Base-by-base conservation (phyloP, 2,797 vertebrate genomes). In the Syngnathus rostellatus region DNA sequence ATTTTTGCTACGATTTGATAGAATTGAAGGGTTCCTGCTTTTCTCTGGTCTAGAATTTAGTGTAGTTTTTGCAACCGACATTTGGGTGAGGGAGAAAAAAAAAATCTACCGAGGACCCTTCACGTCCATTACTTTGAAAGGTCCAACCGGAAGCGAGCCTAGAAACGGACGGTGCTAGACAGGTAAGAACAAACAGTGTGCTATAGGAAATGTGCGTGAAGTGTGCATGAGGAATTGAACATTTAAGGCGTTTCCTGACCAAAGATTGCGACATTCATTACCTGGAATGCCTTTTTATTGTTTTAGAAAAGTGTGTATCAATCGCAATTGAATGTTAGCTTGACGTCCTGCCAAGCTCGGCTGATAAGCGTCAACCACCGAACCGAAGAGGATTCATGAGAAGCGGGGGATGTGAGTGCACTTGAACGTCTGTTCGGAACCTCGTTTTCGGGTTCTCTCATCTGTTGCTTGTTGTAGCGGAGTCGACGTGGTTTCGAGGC, bases 401-500 rank as follows among this genome's bases (percentile, higher is more conserved):
- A 25, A 62, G 8, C 19, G 10, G n/a, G 60, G n/a, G 9, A 41
- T 11, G 31, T 9, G 19, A 9, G 16, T 38, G 19, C 6, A 60
- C 21, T 17, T 38, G 31, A 8, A 58, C 55, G 2, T 16, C 6
- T 17, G 23, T 55, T 5, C 8, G 19, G 19, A 54, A 21, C 19
- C 64, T n/a, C 57, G 23, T 59, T n/a, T 37, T 6, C 48, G 54
- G 21, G 51, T 12, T 55, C 7, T 46, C 8, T 37, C 54, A 66
- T 76, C 72, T 73, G 69, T 76, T 72, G 73, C 61, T 72, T 38
- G 68, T 70, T 45, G 64, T 31, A 61, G 64, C 61, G 57, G 68
- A 70, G 71, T 69, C 68, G 66, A 69, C 72, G 77, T 66, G 72
- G 73, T 73, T 43, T 68, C 63, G 76, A 82, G 84, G 86, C 82